Evolutionary conservation across 2,797 vertebrate genomes (phyloP).

Genomic region (Pseudochromis fuscus): DNA sequence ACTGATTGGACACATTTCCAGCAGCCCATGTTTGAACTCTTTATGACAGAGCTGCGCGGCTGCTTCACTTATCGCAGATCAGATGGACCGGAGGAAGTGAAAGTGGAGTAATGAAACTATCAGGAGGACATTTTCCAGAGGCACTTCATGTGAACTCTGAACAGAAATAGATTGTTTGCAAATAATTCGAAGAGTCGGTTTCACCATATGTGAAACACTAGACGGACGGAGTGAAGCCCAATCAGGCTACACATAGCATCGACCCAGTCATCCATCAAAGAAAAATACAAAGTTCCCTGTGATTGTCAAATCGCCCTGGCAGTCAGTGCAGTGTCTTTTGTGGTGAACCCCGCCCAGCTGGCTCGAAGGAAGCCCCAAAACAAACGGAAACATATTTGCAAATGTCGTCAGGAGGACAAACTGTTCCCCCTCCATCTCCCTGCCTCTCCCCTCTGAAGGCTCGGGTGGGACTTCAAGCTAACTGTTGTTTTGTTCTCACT

Average conservation of each 20-base stretch:
- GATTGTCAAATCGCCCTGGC: slow-evolving; percentile 46
- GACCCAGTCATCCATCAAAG: slow-evolving; percentile 46
- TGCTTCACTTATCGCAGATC: slow-evolving; percentile 27
- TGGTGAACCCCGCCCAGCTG: slow-evolving; percentile 38
- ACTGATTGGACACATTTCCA: slow-evolving; percentile 39
- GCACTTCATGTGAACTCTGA: slow-evolving; percentile 34
- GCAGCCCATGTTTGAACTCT: slow-evolving; percentile 59
- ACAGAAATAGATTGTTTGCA: slow-evolving; percentile 38
- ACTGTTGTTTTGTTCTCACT: slow-evolving; percentile 17
- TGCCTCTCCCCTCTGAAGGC: slow-evolving; percentile 1
- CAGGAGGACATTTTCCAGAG: slow-evolving; percentile 37
- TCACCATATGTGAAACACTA: slow-evolving; percentile 29
- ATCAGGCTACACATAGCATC: slow-evolving; percentile 42
- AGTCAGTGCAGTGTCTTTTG: slow-evolving; percentile 17
- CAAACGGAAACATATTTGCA: slow-evolving; percentile 30
- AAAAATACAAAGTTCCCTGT: slow-evolving; percentile 34
- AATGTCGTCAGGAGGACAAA: slow-evolving; percentile 23
- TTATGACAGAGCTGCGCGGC: slow-evolving; percentile 38
- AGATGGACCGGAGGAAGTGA: slow-evolving; percentile 27
- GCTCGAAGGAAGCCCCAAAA: slow-evolving; percentile 19
- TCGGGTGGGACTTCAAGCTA: not conserved
- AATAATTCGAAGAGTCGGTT: slow-evolving; percentile 35
- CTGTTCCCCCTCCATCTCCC: slow-evolving; percentile 7
- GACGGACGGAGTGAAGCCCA: slow-evolving; percentile 32
- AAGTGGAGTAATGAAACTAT: slow-evolving; percentile 19